Base-by-base conservation (phyloP, 2,113 vertebrate genomes). In the Hippocampus comes region DNA sequence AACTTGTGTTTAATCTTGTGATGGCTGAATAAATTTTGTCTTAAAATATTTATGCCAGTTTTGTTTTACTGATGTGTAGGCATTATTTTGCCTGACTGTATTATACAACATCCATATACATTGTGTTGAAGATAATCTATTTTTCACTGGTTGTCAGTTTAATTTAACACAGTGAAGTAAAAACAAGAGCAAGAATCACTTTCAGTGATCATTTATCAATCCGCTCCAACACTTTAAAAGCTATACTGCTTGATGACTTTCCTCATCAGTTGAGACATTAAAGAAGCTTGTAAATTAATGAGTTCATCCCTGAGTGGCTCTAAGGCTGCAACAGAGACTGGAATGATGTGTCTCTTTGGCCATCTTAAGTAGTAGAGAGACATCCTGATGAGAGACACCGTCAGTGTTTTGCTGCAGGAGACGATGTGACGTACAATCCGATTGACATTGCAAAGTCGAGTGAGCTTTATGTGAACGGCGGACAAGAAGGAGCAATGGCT, bases 191-290 rank as follows among this genome's bases (percentile, higher is more conserved):
- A 82, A 75, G 75, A 75, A 80, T 74, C 68, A 71, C 34, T 59
- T 72, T 65, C 63, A 12, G 11, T 38, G 21, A 70, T 49, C 72
- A 72, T 84, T 85, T 85, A 87, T 77, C 78, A 87, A 88, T 88
- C 79, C 76, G 72, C 78, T 77, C 67, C 7, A 18, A 53, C 64
- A 76, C 78, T 79, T 86, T 83, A 73, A 78, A 72, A 88, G 75
- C 78, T 66, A 84, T 78, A 76, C 83, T n/a, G 59, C 82, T 67
- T 78, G 84, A 86, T 82, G 80, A 76, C 81, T 84, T 82, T 77
- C 74, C 57, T 82, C 73, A 79, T 78, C 85, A 83, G 90, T 92
- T 89, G 87, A 89, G 90, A 91, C 92, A 93, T 85, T 83, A 93
- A 72, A 89, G 80, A 78, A 86, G 74, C 73, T 88, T 46, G 5